Evolutionary conservation across 2,888 invertebrate genomes (phyloP), one percentile per base, ranked within the genome.

Genomic region (Cetonia aurata): DNA sequence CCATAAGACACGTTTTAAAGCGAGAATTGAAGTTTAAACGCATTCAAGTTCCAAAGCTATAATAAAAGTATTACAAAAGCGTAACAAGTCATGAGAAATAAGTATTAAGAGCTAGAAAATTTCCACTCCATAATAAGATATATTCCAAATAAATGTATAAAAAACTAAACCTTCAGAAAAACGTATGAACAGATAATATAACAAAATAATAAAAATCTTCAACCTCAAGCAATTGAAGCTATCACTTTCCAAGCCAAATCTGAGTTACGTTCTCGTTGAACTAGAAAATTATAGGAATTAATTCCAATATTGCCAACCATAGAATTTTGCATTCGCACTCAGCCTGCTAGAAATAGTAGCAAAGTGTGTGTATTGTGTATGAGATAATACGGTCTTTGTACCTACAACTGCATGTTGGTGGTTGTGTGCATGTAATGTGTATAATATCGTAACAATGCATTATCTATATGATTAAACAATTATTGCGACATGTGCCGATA

Each of bases 401-500:
- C 8, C 2, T 44, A 44, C 6, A 44, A 44, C 1, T n/a, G 44
- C 44, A 44, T 10, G 10, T 44, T 44, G 6, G 13, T 44, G 12
- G 44, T 44, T 13, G 44, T 44, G 13, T 13, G 44, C 10, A 41
- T 44, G 44, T 44, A 44, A 25, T 44, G 6, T 44, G 44, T 44
- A 44, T 53, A 17, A 42, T 53, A 31, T 17, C 46, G 19, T 67
- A 46, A 56, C 67, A 55, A 53, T 72, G 60, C 62, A 56, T 25
- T 25, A 25, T 25, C 46, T 25, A 59, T 42, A 68, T 69, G 68
- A 68, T 62, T 52, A 65, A 71, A 71, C 68, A 66, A 69, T 69
- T 71, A 69, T 67, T 57, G 44, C 69, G 66, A 65, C 69, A 72
- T 66, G 69, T 53, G 66, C 44, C 71, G 15, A 48, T 33, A 33